Evolutionary conservation across 2,113 vertebrate genomes (phyloP), one percentile per base, ranked within the genome.

Genomic region (Alces alces): DNA sequence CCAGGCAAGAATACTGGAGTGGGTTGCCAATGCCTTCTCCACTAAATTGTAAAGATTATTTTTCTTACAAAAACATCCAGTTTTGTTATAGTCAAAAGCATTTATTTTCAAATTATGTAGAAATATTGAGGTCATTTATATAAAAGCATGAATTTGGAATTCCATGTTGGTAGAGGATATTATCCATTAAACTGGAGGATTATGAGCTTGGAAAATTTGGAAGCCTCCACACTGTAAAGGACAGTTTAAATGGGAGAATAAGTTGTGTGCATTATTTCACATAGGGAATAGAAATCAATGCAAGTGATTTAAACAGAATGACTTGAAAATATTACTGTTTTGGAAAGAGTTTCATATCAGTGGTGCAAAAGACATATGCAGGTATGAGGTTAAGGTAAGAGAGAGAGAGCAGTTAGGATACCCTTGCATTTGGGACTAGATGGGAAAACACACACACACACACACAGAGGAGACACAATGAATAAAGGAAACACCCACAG

Each of bases 101-200:
- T 39, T 76, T 85, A 52, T 52, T 90, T 76, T 85, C 57, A 95
- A 90, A 76, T 76, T 95, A 80, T 54, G 66, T 61, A 91, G 27
- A n/a, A 28, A 58, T 86, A 11, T 12, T 23, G 47, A 80, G 50
- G 13, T 79, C 8, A 78, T 27, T 66, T 64, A 55, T 21, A 55
- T 15, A 9, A 70, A 87, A 58, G 39, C n/a, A 86, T 64, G 36
- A 80, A 28, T 57, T 64, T 55, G 43, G 36, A 60, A 91, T 45
- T 55, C 5, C 25, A 73, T 30, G 25, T 39, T 52, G 36, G 54
- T 73, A 88, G 10, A 88, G 23, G 23, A 36, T n/a, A 36, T 16
- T 10, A 21, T 60, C 55, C 25, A 14, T 73, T 95, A 84, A 50
- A 30, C n/a, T 25, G 6, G 13, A 9, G 2, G 7, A 4, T 25